Conservation (phyloP, 2,888 invertebrate species). For the Pomacea canaliculata region DNA sequence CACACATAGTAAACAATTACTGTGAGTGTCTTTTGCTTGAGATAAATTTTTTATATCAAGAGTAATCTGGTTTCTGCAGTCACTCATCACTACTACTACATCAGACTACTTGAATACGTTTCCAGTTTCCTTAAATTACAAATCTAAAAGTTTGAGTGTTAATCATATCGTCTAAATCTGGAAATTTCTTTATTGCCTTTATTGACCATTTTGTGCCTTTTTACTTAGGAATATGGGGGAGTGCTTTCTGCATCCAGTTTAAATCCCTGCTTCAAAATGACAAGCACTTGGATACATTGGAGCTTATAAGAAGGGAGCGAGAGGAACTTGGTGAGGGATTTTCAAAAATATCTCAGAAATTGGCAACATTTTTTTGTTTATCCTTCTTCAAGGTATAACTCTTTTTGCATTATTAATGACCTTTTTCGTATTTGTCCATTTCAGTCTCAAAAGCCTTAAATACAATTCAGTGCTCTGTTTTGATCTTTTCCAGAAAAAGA, state of each 20-base stretch:
- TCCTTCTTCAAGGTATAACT: not conserved
- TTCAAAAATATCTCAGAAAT: not conserved
- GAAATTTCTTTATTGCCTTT: too few species aligned
- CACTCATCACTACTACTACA: too few species aligned
- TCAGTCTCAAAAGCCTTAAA: too few species aligned
- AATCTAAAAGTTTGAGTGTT: too few species aligned
- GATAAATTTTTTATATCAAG: too few species aligned
- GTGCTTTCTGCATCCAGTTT: constrained; percentile 71
- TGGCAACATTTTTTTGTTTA: not conserved
- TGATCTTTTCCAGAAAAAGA: constrained; percentile 45
- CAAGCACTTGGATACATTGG: constrained; percentile 40
- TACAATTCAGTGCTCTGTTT: not conserved
- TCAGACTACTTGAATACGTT: too few species aligned
- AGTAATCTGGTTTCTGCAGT: too few species aligned
- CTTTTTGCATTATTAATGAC: not conserved
- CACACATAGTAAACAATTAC: not conserved
- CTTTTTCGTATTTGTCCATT: not conserved
- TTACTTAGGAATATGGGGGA: constrained; percentile 70
- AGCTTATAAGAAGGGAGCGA: constrained; percentile 50
- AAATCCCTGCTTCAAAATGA: constrained; percentile 68
- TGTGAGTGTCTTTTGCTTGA: not conserved
- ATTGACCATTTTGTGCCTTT: too few species aligned
- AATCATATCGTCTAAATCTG: too few species aligned
- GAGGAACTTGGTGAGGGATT: constrained; percentile 51
- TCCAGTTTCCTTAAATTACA: too few species aligned